Percentiles rank a stretch among this genome's conserved stretches.
These are phyloP conservation scores for Nibea coibor DNA, from an alignment of 2,113 vertebrate species.

Conservation along the genomic window DNA sequence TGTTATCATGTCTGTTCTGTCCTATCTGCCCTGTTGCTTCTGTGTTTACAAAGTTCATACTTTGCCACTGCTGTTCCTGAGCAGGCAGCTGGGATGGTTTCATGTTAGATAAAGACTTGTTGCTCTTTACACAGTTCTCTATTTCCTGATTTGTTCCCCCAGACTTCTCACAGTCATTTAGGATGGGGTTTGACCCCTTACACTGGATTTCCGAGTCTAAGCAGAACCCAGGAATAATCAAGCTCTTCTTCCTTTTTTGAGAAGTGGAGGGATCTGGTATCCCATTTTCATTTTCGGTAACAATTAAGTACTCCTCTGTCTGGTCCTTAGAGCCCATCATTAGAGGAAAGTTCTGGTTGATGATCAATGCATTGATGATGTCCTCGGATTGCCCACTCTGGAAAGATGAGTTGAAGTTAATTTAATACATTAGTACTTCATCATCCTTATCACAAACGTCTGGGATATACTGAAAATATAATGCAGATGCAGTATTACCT, in stretches of 20 bases:
- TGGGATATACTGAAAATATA: background rate
- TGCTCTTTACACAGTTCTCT: background rate
- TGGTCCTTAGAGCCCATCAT: slow-evolving; percentile 83
- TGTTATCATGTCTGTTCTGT: background rate
- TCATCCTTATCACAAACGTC: background rate
- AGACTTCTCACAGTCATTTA: slow-evolving; percentile 49
- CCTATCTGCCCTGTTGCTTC: background rate
- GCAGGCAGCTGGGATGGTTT: background rate
- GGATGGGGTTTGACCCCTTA: slow-evolving; percentile 33
- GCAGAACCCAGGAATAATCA: slow-evolving; percentile 73
- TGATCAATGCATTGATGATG: slow-evolving; percentile 84
- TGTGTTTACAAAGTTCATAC: background rate
- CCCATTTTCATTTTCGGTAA: slow-evolving; percentile 85
- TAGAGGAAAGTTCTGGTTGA: slow-evolving; percentile 86
- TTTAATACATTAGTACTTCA: background rate
- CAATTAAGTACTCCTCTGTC: slow-evolving; percentile 87
- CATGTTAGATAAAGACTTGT: slow-evolving; percentile 3
- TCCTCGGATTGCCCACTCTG: slow-evolving; percentile 89
- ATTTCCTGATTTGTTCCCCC: slow-evolving; percentile 30
- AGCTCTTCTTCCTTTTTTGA: slow-evolving; percentile 69
- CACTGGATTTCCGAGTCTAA: slow-evolving; percentile 61
- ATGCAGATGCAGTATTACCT: slow-evolving; percentile 79
- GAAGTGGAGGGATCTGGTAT: slow-evolving; percentile 64
- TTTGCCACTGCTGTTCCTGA: background rate
- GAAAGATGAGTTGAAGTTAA: slow-evolving; percentile 1